Base-by-base conservation (phyloP, 2,888 invertebrate genomes). In the Neria commutata region DNA sequence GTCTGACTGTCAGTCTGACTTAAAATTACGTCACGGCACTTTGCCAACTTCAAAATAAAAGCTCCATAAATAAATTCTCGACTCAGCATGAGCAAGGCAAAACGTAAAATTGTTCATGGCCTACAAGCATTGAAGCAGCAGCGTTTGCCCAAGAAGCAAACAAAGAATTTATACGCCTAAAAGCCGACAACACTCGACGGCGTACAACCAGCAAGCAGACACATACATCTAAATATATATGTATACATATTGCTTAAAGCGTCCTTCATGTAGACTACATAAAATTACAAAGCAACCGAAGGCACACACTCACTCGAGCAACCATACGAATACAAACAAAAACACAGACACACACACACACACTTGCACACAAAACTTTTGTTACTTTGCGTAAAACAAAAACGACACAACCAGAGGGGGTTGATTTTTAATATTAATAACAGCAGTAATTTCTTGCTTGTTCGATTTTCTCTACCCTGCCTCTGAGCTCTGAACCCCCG, bases 101-200 rank as follows among this genome's bases (percentile, higher is more conserved):
- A 63, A 60, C 60, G 64, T 66, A 61, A 66, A 65, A 66, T 58
- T 62, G 61, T 60, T 66, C 61, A 55, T 65, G 64, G 66, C 67
- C 66, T 66, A 65, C 60, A 63, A 67, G 63, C 62, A 62, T 56
- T 62, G 63, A 64, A 60, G 3, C 33, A 29, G 23, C 17, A 29
- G 29, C 11, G 29, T 29, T 6, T 29, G 29, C 42, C 42, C 37
- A 37, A 48, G 45, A 21, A 24, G 16, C 23, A 19, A 54, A 56
- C 53, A 52, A 40, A 54, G 65, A 63, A 58, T 51, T 61, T 50
- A 49, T 60, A 56, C 55, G 65, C 61, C 61, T 54, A 54, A 60
- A 67, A 57, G 56, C 62, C 19, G 33, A 33, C 29, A 52, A 19
- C 4, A 42, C 42, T 37, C 37, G 24, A 51, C n/a, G 11, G 21